Conservation (phyloP, 2,888 invertebrate species). For the Tetanocera ferruginea region DNA sequence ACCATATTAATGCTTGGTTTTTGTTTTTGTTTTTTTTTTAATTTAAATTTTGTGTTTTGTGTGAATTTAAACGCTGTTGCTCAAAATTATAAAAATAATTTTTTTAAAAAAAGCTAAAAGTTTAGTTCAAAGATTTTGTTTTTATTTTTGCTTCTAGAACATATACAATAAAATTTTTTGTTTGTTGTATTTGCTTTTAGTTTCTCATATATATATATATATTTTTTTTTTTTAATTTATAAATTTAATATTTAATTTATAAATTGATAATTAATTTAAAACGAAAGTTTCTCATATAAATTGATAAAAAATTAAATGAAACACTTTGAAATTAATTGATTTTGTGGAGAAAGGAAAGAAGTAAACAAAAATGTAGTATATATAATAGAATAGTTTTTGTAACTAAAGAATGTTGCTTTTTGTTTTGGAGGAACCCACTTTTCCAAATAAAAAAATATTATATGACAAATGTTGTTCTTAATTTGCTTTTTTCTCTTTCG, state of each 20-base stretch:
- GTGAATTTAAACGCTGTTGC: background rate
- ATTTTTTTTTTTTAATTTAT: constrained; percentile 47
- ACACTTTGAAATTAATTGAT: constrained; percentile 43
- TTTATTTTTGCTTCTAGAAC: constrained; percentile 33
- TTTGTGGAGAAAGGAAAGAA: constrained; percentile 6
- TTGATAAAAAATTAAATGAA: constrained; percentile 36
- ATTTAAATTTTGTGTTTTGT: constrained; percentile 9
- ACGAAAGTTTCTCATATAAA: constrained; percentile 25
- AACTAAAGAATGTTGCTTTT: constrained; percentile 24
- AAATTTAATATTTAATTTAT: constrained; percentile 46
- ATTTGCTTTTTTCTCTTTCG: constrained; percentile 37
- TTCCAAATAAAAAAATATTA: constrained; percentile 25
- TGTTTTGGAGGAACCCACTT: constrained; percentile 4
- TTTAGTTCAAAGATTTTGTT: constrained; percentile 24
- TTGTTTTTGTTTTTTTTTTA: background rate
- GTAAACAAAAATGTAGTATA: constrained; percentile 31
- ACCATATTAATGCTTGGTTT: background rate
- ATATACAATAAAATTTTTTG: constrained; percentile 35
- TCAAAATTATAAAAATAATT: constrained; percentile 30
- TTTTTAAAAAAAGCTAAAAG: constrained; percentile 28
- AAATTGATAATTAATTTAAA: constrained; percentile 25
- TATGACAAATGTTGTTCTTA: constrained; percentile 45
- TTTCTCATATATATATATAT: constrained; percentile 50
- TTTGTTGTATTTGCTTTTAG: constrained; percentile 46
- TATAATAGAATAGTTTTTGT: constrained; percentile 18